Evolutionary conservation across 1,140 invertebrate genomes (phyloP), one percentile per base, ranked within the genome.

Genomic region (Panagrolaimus sp.): DNA sequence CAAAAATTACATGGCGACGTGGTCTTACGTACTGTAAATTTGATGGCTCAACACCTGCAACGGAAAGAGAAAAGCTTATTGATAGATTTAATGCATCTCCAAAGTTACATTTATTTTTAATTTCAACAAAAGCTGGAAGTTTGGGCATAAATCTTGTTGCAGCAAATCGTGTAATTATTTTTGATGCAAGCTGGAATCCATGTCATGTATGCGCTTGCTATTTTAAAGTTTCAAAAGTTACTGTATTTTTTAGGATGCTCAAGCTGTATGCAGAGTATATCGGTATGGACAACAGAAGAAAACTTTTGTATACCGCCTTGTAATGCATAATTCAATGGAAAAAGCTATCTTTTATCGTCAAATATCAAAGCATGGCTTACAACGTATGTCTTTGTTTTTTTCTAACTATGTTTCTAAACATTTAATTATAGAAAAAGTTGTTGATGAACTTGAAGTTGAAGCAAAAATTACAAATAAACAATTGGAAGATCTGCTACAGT

Each of bases 141-240:
- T 85, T 99, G 14, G 96, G 96, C 5, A 96, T 99, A 62, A 99
- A 99, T 87, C 87, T 99, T 23, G 82, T 88, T 27, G 95, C 94
- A 25, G 96, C 96, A 0, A 98, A 96, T 86, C 86, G 96, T 62
- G 95, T 97, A 0, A 90, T 98, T 25, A 93, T 99, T 42, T 91
- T 98, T 78, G 96, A 99, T 86, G 94, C 94, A 45, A 31, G 9
- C n/a, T 71, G 95, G 94, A 98, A 99, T 86, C 96, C 96, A n/a
- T 97, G 95, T 81, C 94, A 98, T 83, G 31, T 95, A 98, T 82
- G 96, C n/a, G n/a, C n/a, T n/a, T n/a, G 93, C 1, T 95, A 98
- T 85, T 82, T 82, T 61, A 42, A 13, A 53, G 7, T n/a, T n/a
- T n/a, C n/a, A 38, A 38, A 38, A 38, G 66, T 69, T 25, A 27